A percentile compares a stretch with the other conserved stretches of the same genome.
Conservation (phyloP, 2,113 vertebrate genomes). For the Isichthys henryi region DNA sequence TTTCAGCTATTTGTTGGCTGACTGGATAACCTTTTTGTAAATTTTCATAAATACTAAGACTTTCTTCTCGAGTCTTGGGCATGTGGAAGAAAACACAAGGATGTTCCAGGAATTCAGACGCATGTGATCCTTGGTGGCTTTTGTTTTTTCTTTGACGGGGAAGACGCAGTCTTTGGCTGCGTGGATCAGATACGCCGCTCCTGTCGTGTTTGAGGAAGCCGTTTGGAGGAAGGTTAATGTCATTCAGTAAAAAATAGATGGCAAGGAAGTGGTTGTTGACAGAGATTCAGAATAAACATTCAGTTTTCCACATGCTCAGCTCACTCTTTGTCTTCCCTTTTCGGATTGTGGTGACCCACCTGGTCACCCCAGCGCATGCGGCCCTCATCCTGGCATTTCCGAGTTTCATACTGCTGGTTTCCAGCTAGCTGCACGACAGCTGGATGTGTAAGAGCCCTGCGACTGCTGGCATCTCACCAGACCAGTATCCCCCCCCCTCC, state of each 20-base stretch:
- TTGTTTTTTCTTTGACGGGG: constrained; percentile 29
- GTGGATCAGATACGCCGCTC: constrained; percentile 29
- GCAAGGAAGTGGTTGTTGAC: constrained; percentile 54
- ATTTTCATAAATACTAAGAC: not conserved
- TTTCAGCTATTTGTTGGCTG: not conserved
- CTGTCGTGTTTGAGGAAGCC: constrained; percentile 26
- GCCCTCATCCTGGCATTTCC: not conserved
- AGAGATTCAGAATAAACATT: constrained; percentile 50
- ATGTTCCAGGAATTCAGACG: constrained; percentile 18
- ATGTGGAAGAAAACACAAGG: constrained; percentile 26
- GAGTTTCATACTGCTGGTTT: not conserved
- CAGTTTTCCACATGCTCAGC: constrained; percentile 19
- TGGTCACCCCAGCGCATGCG: not conserved
- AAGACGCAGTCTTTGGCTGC: constrained; percentile 28
- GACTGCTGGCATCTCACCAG: not conserved
- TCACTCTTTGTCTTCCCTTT: constrained; percentile 4
- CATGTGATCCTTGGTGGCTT: constrained; percentile 21
- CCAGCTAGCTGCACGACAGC: not conserved
- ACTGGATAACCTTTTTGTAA: not conserved
- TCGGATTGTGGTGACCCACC: not conserved
- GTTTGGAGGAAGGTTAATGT: constrained; percentile 17
- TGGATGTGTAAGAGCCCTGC: not conserved
- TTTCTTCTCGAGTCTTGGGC: not conserved
- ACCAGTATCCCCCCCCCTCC: not conserved
- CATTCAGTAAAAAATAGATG: constrained; percentile 36